Evolutionary conservation across 2,113 vertebrate species (phyloP).

Genomic region (Petroica traversi): DNA sequence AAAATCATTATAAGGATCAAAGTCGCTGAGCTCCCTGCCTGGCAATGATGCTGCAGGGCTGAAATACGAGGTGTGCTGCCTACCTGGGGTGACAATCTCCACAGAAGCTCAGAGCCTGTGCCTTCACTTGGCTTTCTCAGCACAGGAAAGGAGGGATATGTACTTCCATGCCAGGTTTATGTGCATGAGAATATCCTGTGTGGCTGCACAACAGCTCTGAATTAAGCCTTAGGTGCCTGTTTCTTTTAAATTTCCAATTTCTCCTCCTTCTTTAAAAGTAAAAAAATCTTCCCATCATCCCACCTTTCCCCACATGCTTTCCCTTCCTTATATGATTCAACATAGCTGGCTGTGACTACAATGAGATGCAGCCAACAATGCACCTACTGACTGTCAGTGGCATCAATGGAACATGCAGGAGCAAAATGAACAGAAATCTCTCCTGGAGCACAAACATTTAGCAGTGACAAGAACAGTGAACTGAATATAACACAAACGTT

Average conservation of each 20-base stretch:
- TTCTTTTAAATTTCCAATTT: background rate
- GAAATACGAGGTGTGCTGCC: background rate
- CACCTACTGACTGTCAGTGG: background rate
- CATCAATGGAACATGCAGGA: background rate
- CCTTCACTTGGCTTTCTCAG: background rate
- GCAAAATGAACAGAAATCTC: conserved; percentile 23
- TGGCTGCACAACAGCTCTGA: background rate
- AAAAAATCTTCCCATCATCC: background rate
- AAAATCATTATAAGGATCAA: conserved; percentile 7
- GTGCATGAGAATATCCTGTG: background rate
- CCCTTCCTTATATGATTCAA: background rate
- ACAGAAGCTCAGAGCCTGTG: background rate
- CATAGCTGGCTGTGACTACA: background rate
- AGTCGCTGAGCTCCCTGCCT: background rate
- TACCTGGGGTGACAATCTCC: background rate
- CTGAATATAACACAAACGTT: background rate
- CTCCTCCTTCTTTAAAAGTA: background rate
- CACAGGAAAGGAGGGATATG: background rate
- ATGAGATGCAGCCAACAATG: background rate
- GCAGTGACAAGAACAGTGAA: background rate
- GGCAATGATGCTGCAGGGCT: rapidly evolving
- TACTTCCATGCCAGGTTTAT: background rate
- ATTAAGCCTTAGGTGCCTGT: background rate
- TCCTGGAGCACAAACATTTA: conserved; percentile 1
- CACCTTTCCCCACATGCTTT: background rate